Conservation (phyloP, 2,888 invertebrate genomes). For the Cosmia pyralina region DNA sequence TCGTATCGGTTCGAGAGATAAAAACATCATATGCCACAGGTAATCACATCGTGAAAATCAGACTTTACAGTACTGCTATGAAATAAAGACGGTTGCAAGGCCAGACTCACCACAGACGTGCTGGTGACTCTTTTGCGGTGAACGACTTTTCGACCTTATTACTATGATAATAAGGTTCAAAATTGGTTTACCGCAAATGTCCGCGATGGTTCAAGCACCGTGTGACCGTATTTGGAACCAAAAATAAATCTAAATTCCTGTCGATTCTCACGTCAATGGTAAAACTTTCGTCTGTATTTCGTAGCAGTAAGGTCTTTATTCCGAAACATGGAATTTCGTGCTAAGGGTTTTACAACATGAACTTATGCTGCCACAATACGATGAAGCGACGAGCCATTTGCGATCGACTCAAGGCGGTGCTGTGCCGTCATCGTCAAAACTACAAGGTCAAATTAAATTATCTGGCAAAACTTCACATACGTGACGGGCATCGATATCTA, state of each 20-base stretch:
- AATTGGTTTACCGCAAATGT: no score
- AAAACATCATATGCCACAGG: background rate
- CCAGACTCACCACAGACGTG: background rate
- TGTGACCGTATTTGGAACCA: background rate
- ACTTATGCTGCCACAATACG: constrained; percentile 14
- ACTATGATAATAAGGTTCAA: no score
- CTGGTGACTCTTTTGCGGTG: no score
- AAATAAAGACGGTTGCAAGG: background rate
- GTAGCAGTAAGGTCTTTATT: background rate
- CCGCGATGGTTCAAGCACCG: no score
- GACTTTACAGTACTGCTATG: background rate
- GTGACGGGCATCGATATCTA: background rate
- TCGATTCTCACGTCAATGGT: background rate
- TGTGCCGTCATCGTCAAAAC: background rate
- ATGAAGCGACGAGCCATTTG: constrained; percentile 30
- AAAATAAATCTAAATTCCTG: background rate
- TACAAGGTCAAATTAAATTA: background rate
- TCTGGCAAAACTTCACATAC: background rate
- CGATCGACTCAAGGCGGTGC: background rate
- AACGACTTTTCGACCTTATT: no score
- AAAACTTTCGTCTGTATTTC: constrained; percentile 3
- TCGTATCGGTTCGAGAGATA: no score
- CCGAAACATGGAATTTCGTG: background rate
- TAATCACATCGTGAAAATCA: background rate
- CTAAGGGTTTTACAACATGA: background rate